Base-by-base conservation (phyloP, 2,888 invertebrate species). In the Epirrhoe tristata region DNA sequence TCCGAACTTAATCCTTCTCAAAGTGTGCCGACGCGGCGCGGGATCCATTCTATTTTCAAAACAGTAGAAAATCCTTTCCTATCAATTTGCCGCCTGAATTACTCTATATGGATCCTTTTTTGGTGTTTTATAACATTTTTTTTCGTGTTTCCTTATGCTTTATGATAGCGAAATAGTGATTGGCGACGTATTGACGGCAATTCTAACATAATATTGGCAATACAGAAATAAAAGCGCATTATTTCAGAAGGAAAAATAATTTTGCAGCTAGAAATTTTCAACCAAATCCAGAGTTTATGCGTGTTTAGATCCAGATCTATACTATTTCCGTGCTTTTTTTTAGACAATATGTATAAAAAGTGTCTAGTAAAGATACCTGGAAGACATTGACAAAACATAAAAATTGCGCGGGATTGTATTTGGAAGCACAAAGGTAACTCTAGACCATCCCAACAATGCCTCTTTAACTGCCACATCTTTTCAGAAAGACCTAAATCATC, bases 41-140 rank as follows among this genome's bases (percentile, higher is more conserved):
- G 61, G 58, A 68, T 63, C 52, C 17, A 67, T 79, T 79, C 79
- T 79, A 91, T 93, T 93, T 91, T 81, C 87, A 92, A 93, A 93
- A 93, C 92, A 93, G 92, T 86, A 89, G 89, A 89, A 90, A 88
- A 91, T 90, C 89, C 90, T 77, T 89, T 93, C 90, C 87, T 90
- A 89, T 81, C 88, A 85, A 92, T 93, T 92, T 93, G 88, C 90
- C 91, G 93, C 90, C 81, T 87, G 88, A 88, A 83, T 89, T 85
- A 84, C 81, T 86, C 77, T 81, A 77, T 87, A 88, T 77, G 76
- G 75, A 76, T 79, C 75, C 72, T 79, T 84, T 86, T 87, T 82
- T 79, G 77, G 78, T 84, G 83, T 88, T 88, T 83, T 83, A 83
- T 75, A 85, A 82, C 78, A 77, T 85, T 83, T 88, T 89, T 87